phyloP scores from a whole-genome alignment of 2,797 vertebrate species.

The Coranthus polyacanthus region DNA sequence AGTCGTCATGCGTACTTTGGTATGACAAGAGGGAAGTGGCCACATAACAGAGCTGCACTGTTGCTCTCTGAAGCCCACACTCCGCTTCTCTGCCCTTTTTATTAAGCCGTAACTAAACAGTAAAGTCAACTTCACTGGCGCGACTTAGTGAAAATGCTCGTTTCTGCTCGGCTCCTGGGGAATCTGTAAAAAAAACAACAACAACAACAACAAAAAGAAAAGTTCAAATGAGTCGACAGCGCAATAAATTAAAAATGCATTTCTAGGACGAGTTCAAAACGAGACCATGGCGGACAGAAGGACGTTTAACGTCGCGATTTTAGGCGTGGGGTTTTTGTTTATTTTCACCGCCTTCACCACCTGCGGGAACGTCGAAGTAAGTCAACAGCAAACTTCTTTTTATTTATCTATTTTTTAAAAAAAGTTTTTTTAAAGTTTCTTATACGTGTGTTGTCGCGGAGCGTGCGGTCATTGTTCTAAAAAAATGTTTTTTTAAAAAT shows the following conservation, averaged over 20 bases:
- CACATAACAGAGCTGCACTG: conserved; percentile 6
- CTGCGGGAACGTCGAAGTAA: conserved; percentile 87
- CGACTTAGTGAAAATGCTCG: conserved; percentile 19
- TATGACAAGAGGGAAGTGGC: conserved; percentile 50
- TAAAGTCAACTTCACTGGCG: conserved; percentile 24
- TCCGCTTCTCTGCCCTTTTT: background rate
- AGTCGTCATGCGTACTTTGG: conserved; percentile 73
- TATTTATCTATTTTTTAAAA: background rate
- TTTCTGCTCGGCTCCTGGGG: background rate
- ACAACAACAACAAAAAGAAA: too few relatives aligned
- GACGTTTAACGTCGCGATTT: conserved; percentile 84
- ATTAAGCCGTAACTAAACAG: conserved; percentile 38
- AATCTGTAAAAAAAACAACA: too few relatives aligned
- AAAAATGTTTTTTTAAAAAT: too few relatives aligned
- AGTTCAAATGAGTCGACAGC: background rate
- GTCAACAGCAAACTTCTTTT: conserved; percentile 33
- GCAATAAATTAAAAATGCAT: conserved; percentile 18
- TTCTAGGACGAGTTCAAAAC: background rate
- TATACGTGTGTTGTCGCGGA: too few relatives aligned
- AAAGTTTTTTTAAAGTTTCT: too few relatives aligned
- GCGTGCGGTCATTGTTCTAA: too few relatives aligned
- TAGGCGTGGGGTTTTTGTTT: conserved; percentile 86
- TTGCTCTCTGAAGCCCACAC: background rate
- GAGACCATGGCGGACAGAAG: conserved; percentile 82
- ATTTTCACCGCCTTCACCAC: conserved; percentile 89